phyloP scores from a whole-genome alignment of 1,140 invertebrate genomes.

The Ladona fulva region DNA sequence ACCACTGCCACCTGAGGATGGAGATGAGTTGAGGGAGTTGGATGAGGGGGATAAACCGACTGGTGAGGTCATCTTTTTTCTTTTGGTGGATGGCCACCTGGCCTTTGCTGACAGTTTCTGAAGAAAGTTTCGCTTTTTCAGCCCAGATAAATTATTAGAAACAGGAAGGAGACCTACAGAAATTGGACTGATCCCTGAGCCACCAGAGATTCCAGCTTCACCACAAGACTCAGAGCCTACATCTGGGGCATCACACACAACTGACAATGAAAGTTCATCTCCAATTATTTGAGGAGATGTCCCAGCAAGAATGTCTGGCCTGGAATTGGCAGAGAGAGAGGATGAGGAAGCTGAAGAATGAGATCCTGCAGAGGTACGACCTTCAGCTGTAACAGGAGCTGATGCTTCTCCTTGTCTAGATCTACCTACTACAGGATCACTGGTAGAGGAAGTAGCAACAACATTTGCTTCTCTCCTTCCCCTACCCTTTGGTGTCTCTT shows the following conservation, averaged over 20 bases:
- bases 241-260: background rate
- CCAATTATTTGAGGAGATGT: background rate
- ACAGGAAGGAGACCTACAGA: background rate
- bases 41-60: background rate
- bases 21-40: background rate
- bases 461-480: background rate
- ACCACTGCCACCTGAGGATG: conserved; percentile 17
- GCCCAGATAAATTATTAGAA: background rate
- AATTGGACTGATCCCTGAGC: background rate
- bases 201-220: background rate
- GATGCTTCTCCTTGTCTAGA: background rate
- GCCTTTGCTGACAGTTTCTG: conserved; percentile 31
- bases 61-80: conserved; percentile 19
- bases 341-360: background rate
- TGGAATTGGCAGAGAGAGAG: background rate
- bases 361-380: background rate
- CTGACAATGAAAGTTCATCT: background rate
- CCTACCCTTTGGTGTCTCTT: background rate
- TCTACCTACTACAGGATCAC: background rate
- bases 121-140: conserved; percentile 25
- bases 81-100: conserved; percentile 31
- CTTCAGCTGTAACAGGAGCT: background rate
- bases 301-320: background rate
- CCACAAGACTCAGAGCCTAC: background rate
- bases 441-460: background rate